Evolutionary conservation across 1,140 invertebrate genomes (phyloP).

Genomic region (Lasaia peninsularis): DNA sequence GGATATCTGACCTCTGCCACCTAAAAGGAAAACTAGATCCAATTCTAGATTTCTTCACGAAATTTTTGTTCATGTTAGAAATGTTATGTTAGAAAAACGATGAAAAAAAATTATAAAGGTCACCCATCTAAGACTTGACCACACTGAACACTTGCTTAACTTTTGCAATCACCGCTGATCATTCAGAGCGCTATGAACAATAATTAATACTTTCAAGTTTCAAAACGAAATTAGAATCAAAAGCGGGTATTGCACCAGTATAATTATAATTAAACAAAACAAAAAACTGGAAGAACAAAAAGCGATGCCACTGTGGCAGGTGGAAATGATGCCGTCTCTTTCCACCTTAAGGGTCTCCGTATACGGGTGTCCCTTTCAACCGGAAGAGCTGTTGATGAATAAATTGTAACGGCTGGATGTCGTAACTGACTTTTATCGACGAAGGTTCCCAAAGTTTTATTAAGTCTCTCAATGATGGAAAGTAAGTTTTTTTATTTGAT

Average conservation of each 20-base stretch:
- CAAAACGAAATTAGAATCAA: constrained; percentile 20
- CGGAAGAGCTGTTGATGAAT: constrained; percentile 53
- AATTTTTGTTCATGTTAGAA: no score
- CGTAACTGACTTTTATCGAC: constrained; percentile 62
- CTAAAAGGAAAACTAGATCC: no score
- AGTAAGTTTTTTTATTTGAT: background rate
- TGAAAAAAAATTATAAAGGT: no score
- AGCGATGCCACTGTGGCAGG: constrained; percentile 48
- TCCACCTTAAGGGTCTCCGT: constrained; percentile 7
- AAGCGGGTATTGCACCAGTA: constrained; percentile 50
- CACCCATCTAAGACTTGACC: background rate
- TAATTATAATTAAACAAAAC: constrained; percentile 45
- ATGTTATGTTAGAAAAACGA: no score
- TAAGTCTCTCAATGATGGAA: background rate
- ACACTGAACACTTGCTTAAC: background rate
- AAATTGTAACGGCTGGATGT: constrained; percentile 64
- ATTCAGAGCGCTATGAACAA: background rate
- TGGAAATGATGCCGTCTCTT: constrained; percentile 40
- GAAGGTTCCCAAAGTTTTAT: constrained; percentile 39
- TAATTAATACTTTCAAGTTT: constrained; percentile 24
- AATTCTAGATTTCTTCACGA: no score
- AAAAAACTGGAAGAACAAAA: constrained; percentile 48
- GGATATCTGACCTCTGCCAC: no score
- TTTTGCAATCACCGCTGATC: background rate
- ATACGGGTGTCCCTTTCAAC: constrained; percentile 40